A percentile compares a stretch with the other conserved stretches of the same genome.
Conservation (phyloP, 2,113 vertebrate genomes). For the Indri indri region DNA sequence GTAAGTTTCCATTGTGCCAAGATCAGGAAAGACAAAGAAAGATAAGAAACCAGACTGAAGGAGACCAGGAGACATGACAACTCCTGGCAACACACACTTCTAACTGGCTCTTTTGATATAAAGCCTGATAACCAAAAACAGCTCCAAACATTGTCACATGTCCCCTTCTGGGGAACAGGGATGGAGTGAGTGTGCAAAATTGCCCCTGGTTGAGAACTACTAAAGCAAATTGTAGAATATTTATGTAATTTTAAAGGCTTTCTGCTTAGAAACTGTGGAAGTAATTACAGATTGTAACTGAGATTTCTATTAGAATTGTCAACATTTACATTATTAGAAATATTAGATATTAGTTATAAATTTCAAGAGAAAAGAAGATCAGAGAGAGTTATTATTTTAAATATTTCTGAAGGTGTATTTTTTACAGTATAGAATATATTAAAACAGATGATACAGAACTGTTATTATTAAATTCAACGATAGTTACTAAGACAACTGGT, state of each 20-base stretch:
- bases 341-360: background rate
- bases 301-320: background rate
- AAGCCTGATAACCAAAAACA: background rate
- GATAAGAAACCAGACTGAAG: background rate
- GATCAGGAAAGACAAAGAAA: background rate
- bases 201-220: background rate
- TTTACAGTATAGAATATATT: background rate
- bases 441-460: background rate
- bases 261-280: background rate
- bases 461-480: background rate
- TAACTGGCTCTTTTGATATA: background rate
- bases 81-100: too few relatives aligned
- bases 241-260: background rate
- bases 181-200: background rate
- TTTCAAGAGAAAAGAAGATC: background rate
- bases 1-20: background rate
- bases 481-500: background rate
- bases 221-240: background rate
- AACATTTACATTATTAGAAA: background rate
- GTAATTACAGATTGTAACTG: background rate
- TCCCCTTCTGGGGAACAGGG: background rate
- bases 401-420: background rate
- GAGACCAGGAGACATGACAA: background rate
- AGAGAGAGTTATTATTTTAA: background rate
- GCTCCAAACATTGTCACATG: background rate